phyloP scores from a whole-genome alignment of 2,113 vertebrate genomes.

The zebrafish (Danio rerio) region DNA sequence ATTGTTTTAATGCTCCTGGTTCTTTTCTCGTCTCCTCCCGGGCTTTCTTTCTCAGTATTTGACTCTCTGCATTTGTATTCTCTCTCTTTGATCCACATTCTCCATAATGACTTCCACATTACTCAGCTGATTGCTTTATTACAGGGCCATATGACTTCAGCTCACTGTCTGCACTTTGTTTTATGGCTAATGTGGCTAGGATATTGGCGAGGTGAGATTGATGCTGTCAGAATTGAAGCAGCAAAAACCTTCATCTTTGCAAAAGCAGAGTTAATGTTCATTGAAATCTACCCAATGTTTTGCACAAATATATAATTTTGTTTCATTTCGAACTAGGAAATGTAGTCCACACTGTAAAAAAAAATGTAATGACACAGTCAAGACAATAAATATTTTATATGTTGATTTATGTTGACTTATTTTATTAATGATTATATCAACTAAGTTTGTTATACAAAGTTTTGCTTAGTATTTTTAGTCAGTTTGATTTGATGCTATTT shows the following conservation, averaged over 20 bases:
- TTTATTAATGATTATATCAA: too few relatives aligned
- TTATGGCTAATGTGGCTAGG: not conserved
- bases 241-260: not conserved
- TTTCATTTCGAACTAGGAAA: too few relatives aligned
- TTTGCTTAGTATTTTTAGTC: too few relatives aligned
- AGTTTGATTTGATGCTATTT: too few relatives aligned
- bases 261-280: conserved; percentile 1
- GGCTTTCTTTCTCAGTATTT: not conserved
- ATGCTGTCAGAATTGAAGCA: not conserved
- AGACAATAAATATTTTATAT: too few relatives aligned
- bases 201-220: not conserved
- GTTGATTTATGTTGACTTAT: too few relatives aligned
- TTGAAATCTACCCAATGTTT: conserved; percentile 36
- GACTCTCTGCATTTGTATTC: not conserved
- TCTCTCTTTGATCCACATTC: conserved; percentile 8
- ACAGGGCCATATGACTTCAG: not conserved
- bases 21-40: not conserved
- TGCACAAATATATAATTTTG: not conserved
- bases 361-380: too few relatives aligned
- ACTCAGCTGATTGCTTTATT: conserved; percentile 4
- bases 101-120: not conserved
- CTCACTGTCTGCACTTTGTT: not conserved
- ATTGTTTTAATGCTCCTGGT: conserved; percentile 14
- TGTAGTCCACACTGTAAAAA: too few relatives aligned
- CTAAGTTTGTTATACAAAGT: too few relatives aligned